Conservation (phyloP, 2,113 vertebrate species). For the Oceanodroma tethys region DNA sequence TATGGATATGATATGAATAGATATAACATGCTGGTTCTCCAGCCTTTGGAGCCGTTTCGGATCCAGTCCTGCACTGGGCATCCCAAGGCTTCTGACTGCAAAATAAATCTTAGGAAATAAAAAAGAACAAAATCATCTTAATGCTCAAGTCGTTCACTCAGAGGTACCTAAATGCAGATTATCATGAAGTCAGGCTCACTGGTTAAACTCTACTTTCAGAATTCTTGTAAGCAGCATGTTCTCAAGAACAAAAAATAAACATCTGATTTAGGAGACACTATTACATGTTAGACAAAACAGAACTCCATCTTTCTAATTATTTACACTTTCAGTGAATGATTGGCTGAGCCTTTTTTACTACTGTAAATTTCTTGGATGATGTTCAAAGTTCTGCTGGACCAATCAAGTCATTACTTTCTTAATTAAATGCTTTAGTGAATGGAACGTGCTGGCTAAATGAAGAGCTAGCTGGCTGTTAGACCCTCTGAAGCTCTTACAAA, state of each 20-base stretch:
- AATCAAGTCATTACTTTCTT: conserved; percentile 25
- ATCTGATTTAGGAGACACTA: not conserved
- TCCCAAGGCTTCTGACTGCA: not conserved
- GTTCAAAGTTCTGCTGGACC: conserved; percentile 12
- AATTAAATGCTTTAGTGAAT: conserved; percentile 37
- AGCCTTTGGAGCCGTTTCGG: not conserved
- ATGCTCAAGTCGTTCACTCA: not conserved
- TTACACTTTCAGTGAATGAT: not conserved
- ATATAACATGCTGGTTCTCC: not conserved
- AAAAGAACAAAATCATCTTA: not conserved
- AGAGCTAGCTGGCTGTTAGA: not conserved
- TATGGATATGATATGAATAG: not conserved
- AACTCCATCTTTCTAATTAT: conserved; percentile 12
- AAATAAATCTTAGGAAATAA: not conserved
- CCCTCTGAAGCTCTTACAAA: not conserved
- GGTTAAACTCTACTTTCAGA: not conserved
- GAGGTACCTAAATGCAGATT: not conserved
- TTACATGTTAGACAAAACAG: not conserved
- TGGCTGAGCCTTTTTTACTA: conserved; percentile 18
- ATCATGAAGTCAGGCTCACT: not conserved
- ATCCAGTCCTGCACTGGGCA: not conserved
- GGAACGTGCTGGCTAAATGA: not conserved
- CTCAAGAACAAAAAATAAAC: not conserved
- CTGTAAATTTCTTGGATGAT: conserved; percentile 20
- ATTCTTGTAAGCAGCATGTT: not conserved